phyloP scores from a whole-genome alignment of 92 coral and sea anemone species.

The Paragorgia papillata region DNA sequence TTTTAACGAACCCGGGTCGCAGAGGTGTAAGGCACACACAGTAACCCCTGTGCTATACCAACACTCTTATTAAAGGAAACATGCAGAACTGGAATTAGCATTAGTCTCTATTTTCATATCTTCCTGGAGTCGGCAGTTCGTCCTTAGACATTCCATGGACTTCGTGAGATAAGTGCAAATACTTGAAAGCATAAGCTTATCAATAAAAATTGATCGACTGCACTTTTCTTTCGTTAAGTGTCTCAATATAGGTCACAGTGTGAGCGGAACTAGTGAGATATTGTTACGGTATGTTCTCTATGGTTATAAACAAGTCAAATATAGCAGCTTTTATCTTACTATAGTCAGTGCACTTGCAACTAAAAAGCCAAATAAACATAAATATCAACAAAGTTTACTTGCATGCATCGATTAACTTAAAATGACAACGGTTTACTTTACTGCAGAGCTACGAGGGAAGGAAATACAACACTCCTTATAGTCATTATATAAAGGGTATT shows the following conservation, averaged over 20 bases:
- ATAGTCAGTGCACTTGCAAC: slow-evolving; percentile 21
- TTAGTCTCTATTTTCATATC: too few species aligned
- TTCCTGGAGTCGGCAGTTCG: too few species aligned
- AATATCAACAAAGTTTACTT: slow-evolving; percentile 28
- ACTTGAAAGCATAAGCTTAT: background rate
- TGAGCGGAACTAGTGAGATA: slow-evolving; percentile 26
- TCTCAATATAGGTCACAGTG: slow-evolving; percentile 19
- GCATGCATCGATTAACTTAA: background rate
- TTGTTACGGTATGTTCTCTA: background rate
- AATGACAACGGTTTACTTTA: too few species aligned
- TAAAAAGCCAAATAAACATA: slow-evolving; percentile 37
- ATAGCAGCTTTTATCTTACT: slow-evolving; percentile 11
- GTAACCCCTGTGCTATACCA: too few species aligned
- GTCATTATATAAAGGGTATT: too few species aligned
- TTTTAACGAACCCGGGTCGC: too few species aligned
- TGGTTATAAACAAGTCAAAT: slow-evolving; percentile 26
- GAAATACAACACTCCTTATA: too few species aligned
- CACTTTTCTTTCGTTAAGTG: background rate
- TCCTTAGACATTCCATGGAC: too few species aligned
- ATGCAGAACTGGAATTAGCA: too few species aligned
- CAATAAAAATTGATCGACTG: slow-evolving; percentile 1
- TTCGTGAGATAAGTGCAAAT: background rate
- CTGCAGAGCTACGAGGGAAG: too few species aligned
- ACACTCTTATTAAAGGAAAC: too few species aligned
- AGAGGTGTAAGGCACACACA: too few species aligned